Evolutionary conservation across 2,113 vertebrate species (phyloP).

Genomic region (Callorhinus ursinus): DNA sequence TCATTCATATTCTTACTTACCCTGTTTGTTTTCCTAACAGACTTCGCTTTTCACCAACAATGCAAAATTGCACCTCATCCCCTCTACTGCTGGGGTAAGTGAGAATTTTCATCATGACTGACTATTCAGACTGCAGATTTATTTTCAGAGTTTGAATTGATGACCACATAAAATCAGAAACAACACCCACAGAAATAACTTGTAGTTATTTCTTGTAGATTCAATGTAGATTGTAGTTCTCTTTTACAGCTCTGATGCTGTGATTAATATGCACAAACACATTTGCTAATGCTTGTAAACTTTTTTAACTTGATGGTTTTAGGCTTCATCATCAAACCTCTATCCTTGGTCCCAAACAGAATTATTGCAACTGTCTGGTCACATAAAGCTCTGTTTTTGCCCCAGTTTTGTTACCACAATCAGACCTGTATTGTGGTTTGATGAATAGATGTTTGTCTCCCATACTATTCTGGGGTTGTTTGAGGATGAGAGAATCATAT

Average conservation of each 20-base stretch:
- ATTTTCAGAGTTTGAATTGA: no score
- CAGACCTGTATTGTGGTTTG: background rate
- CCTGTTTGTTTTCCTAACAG: constrained; percentile 20
- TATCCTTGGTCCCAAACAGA: background rate
- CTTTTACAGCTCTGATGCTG: background rate
- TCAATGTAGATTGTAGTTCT: background rate
- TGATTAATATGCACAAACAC: background rate
- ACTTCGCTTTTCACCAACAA: background rate
- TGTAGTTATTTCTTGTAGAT: no score
- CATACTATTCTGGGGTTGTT: background rate
- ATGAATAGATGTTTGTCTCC: background rate
- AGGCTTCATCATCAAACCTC: background rate
- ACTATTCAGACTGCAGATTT: no score
- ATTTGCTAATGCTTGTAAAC: background rate
- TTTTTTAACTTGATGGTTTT: constrained; percentile 34
- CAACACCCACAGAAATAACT: no score
- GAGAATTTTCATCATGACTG: background rate
- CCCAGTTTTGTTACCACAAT: background rate
- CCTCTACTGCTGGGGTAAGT: background rate
- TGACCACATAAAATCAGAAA: no score
- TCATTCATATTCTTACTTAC: background rate
- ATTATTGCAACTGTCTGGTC: background rate
- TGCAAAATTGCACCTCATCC: background rate
- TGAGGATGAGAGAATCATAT: background rate
- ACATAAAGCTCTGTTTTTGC: background rate